Base-by-base conservation (phyloP, 2,888 invertebrate genomes). In the Alsophila aescularia region DNA sequence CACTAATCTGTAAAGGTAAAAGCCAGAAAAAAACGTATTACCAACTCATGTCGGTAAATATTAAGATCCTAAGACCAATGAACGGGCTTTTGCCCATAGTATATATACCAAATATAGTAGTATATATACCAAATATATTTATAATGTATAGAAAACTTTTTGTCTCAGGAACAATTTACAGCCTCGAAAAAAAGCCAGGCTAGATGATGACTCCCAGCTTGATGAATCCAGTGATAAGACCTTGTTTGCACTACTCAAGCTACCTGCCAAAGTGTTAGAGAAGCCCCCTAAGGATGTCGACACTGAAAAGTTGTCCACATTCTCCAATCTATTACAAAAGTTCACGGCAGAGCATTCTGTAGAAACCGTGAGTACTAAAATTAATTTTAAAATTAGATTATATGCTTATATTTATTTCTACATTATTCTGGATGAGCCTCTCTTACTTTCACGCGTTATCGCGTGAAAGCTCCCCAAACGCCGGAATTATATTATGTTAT, bases 141-240 rank as follows among this genome's bases (percentile, higher is more conserved):
- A n/a, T 5, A 39, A 44, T 58, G 13, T 14, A 3, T 1, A 14
- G 2, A 12, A 1, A 13, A 10, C 14, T 32, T 16, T 9, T 34
- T 16, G 27, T 69, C 72, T 49, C 64, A 90, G 90, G 64, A 79
- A 72, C 54, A 76, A 76, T 60, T 43, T 56, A 52, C 80, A 85
- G 54, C 64, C 76, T 62, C 79, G 52, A 47, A 90, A 91, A 60
- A 88, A 79, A 67, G 45, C 69, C 1, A 90, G 85, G 66, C 14
- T 83, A 53, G 77, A 81, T 29, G 58, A 67, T 16, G 67, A 72
- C 27, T 63, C 73, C 2, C 73, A 73, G 48, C 54, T 86, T 39
- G 86, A 90, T 47, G 92, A 92, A 66, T 93, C 93, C 4, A 85
- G 77, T 68, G 94, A 94, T 67, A 92, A 90, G 66, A 94, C 94